Base-by-base conservation (phyloP, 2,113 vertebrate genomes). In the Typhlomys cinereus region DNA sequence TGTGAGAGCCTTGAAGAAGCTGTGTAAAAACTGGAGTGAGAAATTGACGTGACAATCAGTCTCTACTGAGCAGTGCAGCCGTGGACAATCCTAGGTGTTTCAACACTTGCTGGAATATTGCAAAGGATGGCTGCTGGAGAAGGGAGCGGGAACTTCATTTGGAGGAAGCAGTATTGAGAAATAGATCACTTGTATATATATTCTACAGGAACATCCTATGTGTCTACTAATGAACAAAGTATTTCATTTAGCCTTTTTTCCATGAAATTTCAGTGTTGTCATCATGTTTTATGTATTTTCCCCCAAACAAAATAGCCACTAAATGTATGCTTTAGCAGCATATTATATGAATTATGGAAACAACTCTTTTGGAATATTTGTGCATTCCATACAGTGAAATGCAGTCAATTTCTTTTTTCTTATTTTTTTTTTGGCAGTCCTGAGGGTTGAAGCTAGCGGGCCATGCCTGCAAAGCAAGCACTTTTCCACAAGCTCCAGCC, bases 241-340 rank as follows among this genome's bases (percentile, higher is more conserved):
- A 74, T 52, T 74, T 88, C 82, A 79, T 89, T 85, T 86, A 29
- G 17, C 59, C 52, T 74, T 61, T 87, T 79, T 75, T 75, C 48
- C 31, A 69, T 80, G 34, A 88, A 79, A 92, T 83, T 74, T 91
- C 44, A 86, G 27, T 14, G 76, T 71, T 7, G 41, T 89, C 10
- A 74, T 82, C 36, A 71, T 87, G 12, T 66, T 83, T 27, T 39
- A 34, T 76, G 20, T 5, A 54, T 62, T 86, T 94, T 84, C 46
- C 52, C 27, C 34, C 67, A 61, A 23, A 88, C 2, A 71, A 46
- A 3, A n/a, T 57, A 83, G 25, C 80, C 10, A 83, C 41, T 59
- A 76, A 91, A 80, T 86, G 34, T 79, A 14, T 52, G 10, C 73
- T 67, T 9, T 25, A 34, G 29, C 57, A 4, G 67, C 89, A 27